Evolutionary conservation across 2,113 vertebrate genomes (phyloP).

Genomic region (Eolophus roseicapilla): DNA sequence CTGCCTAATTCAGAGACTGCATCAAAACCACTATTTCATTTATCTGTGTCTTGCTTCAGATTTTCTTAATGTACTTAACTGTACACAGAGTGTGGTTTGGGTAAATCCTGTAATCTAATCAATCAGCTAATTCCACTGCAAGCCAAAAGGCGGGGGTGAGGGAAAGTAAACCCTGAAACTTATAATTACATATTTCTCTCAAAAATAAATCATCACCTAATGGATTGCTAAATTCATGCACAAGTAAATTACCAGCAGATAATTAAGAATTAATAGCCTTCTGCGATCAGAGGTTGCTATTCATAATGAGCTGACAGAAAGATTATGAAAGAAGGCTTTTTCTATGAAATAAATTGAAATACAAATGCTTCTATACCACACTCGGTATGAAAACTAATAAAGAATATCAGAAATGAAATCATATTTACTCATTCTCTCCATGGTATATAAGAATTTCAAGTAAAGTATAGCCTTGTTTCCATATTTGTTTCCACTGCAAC

Average conservation of each 20-base stretch:
- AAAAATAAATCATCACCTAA: slow-evolving; percentile 55
- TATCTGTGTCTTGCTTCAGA: slow-evolving; percentile 54
- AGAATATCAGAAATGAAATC: slow-evolving; percentile 22
- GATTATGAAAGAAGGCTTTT: slow-evolving; percentile 24
- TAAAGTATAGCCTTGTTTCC: not conserved
- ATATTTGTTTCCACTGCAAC: not conserved
- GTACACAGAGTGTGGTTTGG: slow-evolving; percentile 29
- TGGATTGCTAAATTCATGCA: slow-evolving; percentile 34
- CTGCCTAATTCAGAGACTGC: slow-evolving; percentile 4
- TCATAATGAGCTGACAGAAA: slow-evolving; percentile 13
- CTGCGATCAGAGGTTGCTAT: slow-evolving; percentile 30
- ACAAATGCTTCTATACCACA: slow-evolving; percentile 7
- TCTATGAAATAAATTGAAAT: slow-evolving; percentile 40
- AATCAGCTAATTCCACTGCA: slow-evolving; percentile 58
- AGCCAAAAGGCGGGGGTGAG: not conserved
- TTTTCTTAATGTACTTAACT: slow-evolving; percentile 64
- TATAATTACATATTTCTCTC: slow-evolving; percentile 39
- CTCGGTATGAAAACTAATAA: not conserved
- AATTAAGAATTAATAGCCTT: slow-evolving; percentile 62
- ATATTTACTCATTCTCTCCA: not conserved
- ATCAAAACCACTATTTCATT: slow-evolving; percentile 28
- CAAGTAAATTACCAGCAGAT: slow-evolving; percentile 55
- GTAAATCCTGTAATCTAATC: slow-evolving; percentile 66
- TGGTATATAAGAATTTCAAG: not conserved
- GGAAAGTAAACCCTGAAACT: slow-evolving; percentile 19